These are phyloP conservation scores for Notothenia coriiceps DNA, from an alignment of 2,113 vertebrate species.

Conservation along the genomic window DNA sequence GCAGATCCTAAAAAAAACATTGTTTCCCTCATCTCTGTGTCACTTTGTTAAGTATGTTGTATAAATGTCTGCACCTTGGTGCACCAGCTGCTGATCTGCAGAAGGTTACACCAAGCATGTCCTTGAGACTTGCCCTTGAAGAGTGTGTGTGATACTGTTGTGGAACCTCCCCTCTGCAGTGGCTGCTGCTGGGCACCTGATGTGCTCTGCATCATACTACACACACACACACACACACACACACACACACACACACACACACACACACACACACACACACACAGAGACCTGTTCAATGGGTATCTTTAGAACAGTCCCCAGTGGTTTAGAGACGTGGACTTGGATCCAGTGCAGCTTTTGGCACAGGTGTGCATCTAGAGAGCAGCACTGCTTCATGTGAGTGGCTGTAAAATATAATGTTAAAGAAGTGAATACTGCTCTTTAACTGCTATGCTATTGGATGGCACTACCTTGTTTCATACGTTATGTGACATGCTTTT, in stretches of 20 bases:
- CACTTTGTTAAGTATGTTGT: background rate
- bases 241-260: constrained; percentile 34
- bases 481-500: background rate
- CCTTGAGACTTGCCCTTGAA: constrained; percentile 77
- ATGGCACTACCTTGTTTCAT: background rate
- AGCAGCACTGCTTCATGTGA: background rate
- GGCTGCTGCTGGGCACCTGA: constrained; percentile 75
- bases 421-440: background rate
- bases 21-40: background rate
- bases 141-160: constrained; percentile 36
- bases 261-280: background rate
- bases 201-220: constrained; percentile 69
- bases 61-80: background rate
- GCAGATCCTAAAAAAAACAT: background rate
- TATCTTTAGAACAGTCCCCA: constrained; percentile 65
- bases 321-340: constrained; percentile 21
- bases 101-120: constrained; percentile 49
- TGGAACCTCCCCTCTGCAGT: constrained; percentile 80
- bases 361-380: constrained; percentile 16
- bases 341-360: constrained; percentile 24
- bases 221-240: constrained; percentile 32
- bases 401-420: constrained; percentile 11
- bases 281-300: constrained; percentile 3
- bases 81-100: constrained; percentile 40
- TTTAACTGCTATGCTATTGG: background rate